phyloP scores from a whole-genome alignment of 2,888 invertebrate species.

The Hirtodrosophila cameraria region DNA sequence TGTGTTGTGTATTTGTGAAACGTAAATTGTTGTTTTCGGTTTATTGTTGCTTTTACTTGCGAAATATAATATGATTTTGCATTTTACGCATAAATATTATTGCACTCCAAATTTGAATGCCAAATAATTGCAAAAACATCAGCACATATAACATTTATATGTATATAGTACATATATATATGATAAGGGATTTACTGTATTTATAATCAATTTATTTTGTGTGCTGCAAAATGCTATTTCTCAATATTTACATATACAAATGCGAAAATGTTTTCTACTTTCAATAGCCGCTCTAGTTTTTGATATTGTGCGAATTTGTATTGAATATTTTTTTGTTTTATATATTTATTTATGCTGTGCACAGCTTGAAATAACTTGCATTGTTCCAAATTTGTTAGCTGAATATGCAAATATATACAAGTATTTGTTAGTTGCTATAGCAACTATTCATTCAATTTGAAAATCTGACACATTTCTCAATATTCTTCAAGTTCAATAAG shows the following conservation, averaged over 20 bases:
- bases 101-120: constrained; percentile 26
- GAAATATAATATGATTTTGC: constrained; percentile 47
- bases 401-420: not conserved
- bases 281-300: not conserved
- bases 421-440: no score
- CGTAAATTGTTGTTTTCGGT: constrained; percentile 25
- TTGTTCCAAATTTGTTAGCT: constrained; percentile 12
- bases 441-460: no score
- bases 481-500: not conserved
- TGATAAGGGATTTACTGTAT: constrained; percentile 16
- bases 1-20: constrained; percentile 5
- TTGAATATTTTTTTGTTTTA: not conserved
- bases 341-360: no score
- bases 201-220: constrained; percentile 27
- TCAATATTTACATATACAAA: constrained; percentile 31
- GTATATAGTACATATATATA: no score
- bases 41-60: constrained; percentile 46
- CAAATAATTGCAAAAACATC: constrained; percentile 32
- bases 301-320: not conserved
- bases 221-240: constrained; percentile 2
- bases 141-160: no score
- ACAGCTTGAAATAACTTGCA: not conserved
- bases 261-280: not conserved
- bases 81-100: constrained; percentile 39
- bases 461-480: no score